Base-by-base conservation (phyloP, 2,113 vertebrate genomes). In the Hyla sarda region DNA sequence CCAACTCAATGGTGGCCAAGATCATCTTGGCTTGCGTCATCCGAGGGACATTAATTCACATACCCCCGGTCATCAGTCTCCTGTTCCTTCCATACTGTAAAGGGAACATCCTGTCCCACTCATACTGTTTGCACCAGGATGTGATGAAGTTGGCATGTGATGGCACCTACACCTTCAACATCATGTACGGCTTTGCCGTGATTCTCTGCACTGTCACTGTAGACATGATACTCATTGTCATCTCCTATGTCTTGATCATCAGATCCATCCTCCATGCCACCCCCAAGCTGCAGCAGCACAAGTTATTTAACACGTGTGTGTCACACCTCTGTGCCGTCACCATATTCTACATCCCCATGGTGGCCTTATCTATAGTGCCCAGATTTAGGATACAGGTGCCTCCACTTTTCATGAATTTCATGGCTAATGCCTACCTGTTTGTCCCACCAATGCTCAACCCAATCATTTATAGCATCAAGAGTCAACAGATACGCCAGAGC, bases 391-490 rank as follows among this genome's bases (percentile, higher is more conserved):
- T 11, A 62, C 23, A 90, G 0, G 0, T 90, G 0, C 85, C 91
- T 3, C 81, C 86, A 0, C 60, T 91, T n/a, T 81, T 92, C 0
- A 89, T 88, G 28, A 73, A 87, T n/a, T 0, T 92, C 12, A 88
- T 93, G 81, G 93, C 89, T 17, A 92, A 93, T 41, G 87, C 90
- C 17, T 92, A 94, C 78, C 88, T 93, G 11, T 16, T 91, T 6
- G 89, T 93, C 0, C 91, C 93, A 7, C 91, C 93, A 0, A 91
- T 89, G 0, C 89, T 94, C 75, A 94, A 93, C 69, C 92, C 92
- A 0, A 7, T 94, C 7, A 93, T 94, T 74, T 93, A 94, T 34
- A 93, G 91, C 87, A 87, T 94, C 7, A 94, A 94, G 21, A 92
- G 89, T 82, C 92, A 90, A 52, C 90, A 91, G 2, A 93, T 93